A percentile compares a stretch with the other conserved stretches of the same genome.
phyloP scores from a whole-genome alignment of 1,140 invertebrate genomes.

The Macrosteles quadrilineatus region DNA sequence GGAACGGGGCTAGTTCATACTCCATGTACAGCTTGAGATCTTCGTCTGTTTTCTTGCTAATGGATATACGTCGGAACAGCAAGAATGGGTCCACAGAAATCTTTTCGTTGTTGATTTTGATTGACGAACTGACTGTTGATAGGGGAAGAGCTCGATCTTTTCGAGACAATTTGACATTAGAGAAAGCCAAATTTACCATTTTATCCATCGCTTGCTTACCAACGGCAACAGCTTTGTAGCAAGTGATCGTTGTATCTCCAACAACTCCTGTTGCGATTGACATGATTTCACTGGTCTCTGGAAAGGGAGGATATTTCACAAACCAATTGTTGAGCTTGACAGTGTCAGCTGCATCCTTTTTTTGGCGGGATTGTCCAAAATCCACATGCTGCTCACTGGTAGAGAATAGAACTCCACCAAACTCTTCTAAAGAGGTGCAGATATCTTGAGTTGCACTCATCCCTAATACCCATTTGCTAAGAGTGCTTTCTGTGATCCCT shows the following conservation, averaged over 20 bases:
- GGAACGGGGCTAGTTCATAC: slow-evolving; percentile 50
- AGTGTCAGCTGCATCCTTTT: neutral
- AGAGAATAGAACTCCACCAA: slow-evolving; percentile 29
- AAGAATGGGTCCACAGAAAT: slow-evolving; percentile 48
- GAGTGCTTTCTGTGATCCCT: slow-evolving; percentile 38
- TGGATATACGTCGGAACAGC: slow-evolving; percentile 49
- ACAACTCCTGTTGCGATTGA: neutral
- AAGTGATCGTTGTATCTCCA: neutral
- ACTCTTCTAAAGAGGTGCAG: slow-evolving; percentile 37
- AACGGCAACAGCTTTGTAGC: neutral
- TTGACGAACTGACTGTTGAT: neutral
- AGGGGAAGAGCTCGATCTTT: neutral
- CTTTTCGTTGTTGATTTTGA: slow-evolving; percentile 44
- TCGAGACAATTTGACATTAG: neutral
- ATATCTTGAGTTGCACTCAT: slow-evolving; percentile 5
- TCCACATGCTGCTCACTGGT: no score
- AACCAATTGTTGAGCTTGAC: neutral
- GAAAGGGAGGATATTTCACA: neutral
- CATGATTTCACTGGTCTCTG: neutral
- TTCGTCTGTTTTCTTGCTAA: slow-evolving; percentile 46
- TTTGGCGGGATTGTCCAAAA: neutral
- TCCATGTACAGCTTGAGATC: slow-evolving; percentile 47
- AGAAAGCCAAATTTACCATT: neutral
- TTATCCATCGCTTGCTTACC: neutral
- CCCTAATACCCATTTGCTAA: slow-evolving; percentile 37